Conservation (phyloP, 2,113 vertebrate species). For the Sinocyclocheilus anshuiensis region DNA sequence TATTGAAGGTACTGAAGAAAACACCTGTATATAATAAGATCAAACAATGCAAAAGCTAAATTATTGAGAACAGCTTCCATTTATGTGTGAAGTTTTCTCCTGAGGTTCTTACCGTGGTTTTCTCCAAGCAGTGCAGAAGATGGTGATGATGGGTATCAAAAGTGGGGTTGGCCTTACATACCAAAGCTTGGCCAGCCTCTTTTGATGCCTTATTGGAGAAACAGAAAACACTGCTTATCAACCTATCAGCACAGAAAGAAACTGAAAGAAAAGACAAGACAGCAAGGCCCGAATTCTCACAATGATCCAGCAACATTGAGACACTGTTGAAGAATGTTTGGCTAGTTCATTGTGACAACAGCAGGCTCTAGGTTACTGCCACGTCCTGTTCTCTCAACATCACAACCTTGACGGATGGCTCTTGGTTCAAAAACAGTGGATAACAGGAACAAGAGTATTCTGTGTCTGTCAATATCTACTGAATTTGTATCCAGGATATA, state of each 20-base stretch:
- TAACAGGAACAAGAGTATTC: neutral
- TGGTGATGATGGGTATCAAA: constrained; percentile 93
- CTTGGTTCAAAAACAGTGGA: constrained; percentile 29
- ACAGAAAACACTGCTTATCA: constrained; percentile 54
- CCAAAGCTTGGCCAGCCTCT: constrained; percentile 88
- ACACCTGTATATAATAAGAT: neutral
- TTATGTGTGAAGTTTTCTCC: neutral
- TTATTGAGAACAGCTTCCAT: neutral
- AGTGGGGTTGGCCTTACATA: constrained; percentile 83
- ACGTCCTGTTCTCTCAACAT: constrained; percentile 40
- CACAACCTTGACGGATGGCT: constrained; percentile 29
- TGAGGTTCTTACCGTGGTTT: constrained; percentile 88
- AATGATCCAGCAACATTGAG: constrained; percentile 2
- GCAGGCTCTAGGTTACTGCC: constrained; percentile 25
- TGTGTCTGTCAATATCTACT: neutral
- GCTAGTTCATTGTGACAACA: constrained; percentile 35
- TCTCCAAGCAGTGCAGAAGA: constrained; percentile 95
- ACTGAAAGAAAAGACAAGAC: constrained; percentile 41
- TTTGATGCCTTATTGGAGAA: constrained; percentile 81
- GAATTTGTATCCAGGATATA: neutral
- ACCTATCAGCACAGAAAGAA: constrained; percentile 3
- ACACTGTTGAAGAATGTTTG: neutral
- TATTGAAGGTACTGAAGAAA: neutral
- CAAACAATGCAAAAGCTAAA: neutral
- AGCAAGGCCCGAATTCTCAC: constrained; percentile 47